These are phyloP conservation scores for Dorcus parallelipipedus DNA, from an alignment of 2,888 invertebrate genomes.

Conservation along the genomic window DNA sequence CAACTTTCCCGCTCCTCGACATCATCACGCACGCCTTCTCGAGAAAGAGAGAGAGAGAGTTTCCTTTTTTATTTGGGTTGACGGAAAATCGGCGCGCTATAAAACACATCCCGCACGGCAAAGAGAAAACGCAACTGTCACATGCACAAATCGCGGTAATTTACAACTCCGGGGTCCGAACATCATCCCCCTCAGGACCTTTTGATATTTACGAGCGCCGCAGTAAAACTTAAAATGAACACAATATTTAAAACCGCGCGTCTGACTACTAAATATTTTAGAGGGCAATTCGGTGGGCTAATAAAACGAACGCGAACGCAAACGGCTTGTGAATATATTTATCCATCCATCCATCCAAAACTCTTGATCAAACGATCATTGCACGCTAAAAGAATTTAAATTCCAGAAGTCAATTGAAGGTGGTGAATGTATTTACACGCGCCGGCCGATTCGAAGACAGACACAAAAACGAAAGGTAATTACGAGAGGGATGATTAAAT, in stretches of 20 bases:
- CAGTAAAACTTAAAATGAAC: slow-evolving; percentile 23
- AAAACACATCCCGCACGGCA: not conserved
- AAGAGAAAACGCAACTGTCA: slow-evolving; percentile 26
- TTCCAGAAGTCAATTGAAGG: too few species aligned
- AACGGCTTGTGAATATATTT: too few species aligned
- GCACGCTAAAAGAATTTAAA: too few species aligned
- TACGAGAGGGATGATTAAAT: slow-evolving; percentile 19
- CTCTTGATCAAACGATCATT: too few species aligned
- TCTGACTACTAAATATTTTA: slow-evolving; percentile 27
- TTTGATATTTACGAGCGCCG: slow-evolving; percentile 16
- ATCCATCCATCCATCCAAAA: too few species aligned
- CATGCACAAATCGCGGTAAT: slow-evolving; percentile 27
- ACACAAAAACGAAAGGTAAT: slow-evolving; percentile 12
- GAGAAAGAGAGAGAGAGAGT: not conserved
- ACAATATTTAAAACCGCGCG: slow-evolving; percentile 22
- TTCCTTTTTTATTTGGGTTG: not conserved
- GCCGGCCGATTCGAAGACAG: not conserved
- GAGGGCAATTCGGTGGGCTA: slow-evolving; percentile 24
- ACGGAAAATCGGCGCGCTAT: not conserved
- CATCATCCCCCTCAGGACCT: slow-evolving; percentile 1
- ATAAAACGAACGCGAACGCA: slow-evolving; percentile 32
- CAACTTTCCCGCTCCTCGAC: not conserved
- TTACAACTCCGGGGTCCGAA: slow-evolving; percentile 21
- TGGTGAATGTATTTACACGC: too few species aligned
- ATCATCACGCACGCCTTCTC: too few species aligned